These are phyloP conservation scores for Tychaedon coryphoeus DNA, from an alignment of 2,113 vertebrate species.

Conservation along the genomic window DNA sequence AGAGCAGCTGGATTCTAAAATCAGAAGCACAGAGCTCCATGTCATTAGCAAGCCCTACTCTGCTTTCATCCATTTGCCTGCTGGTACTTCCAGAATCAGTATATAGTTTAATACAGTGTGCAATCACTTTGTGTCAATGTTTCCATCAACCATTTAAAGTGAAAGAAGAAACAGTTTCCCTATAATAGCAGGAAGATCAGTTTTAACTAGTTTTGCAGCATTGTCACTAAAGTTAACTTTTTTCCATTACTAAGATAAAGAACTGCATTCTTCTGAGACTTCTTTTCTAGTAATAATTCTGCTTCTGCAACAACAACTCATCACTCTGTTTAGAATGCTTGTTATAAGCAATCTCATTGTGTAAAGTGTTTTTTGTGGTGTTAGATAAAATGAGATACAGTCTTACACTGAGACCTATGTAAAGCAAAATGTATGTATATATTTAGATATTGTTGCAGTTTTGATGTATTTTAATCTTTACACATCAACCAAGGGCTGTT, in stretches of 20 bases:
- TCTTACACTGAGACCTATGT: neutral
- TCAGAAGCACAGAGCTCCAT: neutral
- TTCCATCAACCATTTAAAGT: neutral
- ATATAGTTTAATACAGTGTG: neutral
- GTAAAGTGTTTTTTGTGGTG: neutral
- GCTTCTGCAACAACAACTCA: neutral
- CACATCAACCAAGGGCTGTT: neutral
- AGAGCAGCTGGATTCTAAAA: neutral
- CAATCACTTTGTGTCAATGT: neutral
- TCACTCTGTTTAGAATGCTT: neutral
- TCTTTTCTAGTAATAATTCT: neutral
- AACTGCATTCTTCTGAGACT: neutral
- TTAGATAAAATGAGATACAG: neutral
- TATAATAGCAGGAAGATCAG: neutral
- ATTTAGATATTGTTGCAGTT: neutral
- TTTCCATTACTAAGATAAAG: neutral
- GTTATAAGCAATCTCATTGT: neutral
- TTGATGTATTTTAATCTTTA: neutral
- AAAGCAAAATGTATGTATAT: neutral
- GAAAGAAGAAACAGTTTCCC: neutral
- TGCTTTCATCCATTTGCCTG: neutral
- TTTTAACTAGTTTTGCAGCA: neutral
- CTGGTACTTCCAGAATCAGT: neutral
- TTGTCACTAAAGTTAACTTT: neutral
- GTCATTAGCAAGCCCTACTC: neutral